Base-by-base conservation (phyloP, 2,888 invertebrate genomes). In the Tanypteryx hageni region DNA sequence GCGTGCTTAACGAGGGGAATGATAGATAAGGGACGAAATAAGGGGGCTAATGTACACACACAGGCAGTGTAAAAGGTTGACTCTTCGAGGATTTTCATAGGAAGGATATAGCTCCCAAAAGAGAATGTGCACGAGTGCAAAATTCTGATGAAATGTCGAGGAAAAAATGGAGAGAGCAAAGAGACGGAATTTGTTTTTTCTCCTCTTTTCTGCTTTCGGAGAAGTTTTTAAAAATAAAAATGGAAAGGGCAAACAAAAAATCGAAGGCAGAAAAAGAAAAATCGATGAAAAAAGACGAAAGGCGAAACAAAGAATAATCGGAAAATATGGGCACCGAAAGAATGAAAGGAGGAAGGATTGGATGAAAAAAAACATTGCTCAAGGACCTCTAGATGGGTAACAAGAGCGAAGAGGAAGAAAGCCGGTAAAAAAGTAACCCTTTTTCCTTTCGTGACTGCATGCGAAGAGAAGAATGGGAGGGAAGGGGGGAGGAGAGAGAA, bases 301-400 rank as follows among this genome's bases (percentile, higher is more conserved):
- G 44, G 44, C 68, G 76, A 76, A 76, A 76, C 22, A 14, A 76
- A 76, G 76, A 76, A 76, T 27, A 76, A 76, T 76, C 76, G 76
- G 76, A 76, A 76, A 27, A 27, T 76, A 27, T 22, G n/a, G 68
- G 18, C 68, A 18, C n/a, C 22, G 22, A 68, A 22, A 68, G 22
- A 68, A 1, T 18, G 68, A 68, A 9, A 68, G 68, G 18, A 18
- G 18, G 68, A 18, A 18, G n/a, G 64, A 14, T 9, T 18, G 68
- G 68, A 68, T 16, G 18, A 68, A 68, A 76, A 68, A 76, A 76
- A 76, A 76, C 76, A 27, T 76, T 13, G 22, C 76, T 27, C 22
- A 76, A 76, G 11, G 76, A 76, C 76, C 68, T 68, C 68, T 68
- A 18, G 68, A 68, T 68, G 68, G 68, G 68, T 68, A 64, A 64